A percentile compares a stretch with the other conserved stretches of the same genome.
Conservation (phyloP, 2,888 invertebrate genomes). For the Cinara cedri region DNA sequence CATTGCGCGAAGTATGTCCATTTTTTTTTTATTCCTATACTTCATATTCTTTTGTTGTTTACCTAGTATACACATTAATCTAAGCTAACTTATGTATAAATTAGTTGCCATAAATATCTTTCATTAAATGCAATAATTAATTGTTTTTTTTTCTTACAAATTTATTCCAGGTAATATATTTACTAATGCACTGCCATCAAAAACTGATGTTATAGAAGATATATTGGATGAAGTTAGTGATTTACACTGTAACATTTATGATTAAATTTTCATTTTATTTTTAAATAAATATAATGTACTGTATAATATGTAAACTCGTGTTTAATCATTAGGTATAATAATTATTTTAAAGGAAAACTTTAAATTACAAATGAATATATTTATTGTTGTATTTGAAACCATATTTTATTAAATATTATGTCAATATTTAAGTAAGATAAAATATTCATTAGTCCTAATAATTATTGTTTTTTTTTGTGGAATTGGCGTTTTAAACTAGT, state of each 20-base stretch:
- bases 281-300: background rate
- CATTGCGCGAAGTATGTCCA: too few species aligned
- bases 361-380: constrained; percentile 8
- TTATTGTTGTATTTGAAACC: constrained; percentile 26
- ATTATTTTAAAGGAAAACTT: background rate
- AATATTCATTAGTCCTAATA: constrained; percentile 10
- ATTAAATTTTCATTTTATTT: constrained; percentile 18
- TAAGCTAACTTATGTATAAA: background rate
- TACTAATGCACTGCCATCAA: constrained; percentile 45
- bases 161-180: constrained; percentile 48
- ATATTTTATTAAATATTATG: constrained; percentile 21
- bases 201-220: constrained; percentile 44
- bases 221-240: constrained; percentile 53
- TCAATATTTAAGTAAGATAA: constrained; percentile 12
- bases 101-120: background rate
- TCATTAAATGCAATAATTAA: background rate
- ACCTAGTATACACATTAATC: too few species aligned
- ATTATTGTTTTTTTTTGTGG: constrained; percentile 1
- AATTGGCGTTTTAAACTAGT: background rate
- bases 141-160: background rate
- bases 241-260: constrained; percentile 32
- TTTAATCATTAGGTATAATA: constrained; percentile 33
- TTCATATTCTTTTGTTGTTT: too few species aligned
- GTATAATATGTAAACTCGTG: constrained; percentile 9
- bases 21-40: too few species aligned